phyloP scores from a whole-genome alignment of 2,797 vertebrate species.

The Lacerta viridis region DNA sequence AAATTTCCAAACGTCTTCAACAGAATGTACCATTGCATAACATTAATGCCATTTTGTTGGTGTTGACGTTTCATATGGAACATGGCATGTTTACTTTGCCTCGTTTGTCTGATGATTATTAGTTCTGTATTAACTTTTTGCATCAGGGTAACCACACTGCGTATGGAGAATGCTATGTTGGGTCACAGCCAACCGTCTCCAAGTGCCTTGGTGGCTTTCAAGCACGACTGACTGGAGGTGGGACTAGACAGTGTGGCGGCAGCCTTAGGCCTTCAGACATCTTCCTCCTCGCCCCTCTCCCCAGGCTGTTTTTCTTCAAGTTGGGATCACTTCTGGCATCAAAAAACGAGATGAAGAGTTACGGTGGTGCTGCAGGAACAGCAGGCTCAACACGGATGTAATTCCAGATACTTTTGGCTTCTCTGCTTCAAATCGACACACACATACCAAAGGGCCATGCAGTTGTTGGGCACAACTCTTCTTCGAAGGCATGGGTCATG shows the following conservation, averaged over 20 bases:
- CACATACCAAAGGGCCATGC: background rate
- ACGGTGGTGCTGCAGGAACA: background rate
- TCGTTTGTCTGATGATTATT: background rate
- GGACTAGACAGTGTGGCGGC: background rate
- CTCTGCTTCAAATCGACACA: background rate
- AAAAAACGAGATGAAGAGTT: background rate
- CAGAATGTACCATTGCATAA: background rate
- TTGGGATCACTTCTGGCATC: background rate
- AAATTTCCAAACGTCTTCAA: conserved; percentile 16
- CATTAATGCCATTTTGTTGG: background rate
- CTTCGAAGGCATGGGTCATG: background rate
- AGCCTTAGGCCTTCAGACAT: background rate
- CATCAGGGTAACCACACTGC: conserved; percentile 10
- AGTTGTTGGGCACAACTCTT: background rate
- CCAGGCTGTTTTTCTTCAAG: background rate
- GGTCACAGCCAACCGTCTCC: background rate
- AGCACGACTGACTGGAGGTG: background rate
- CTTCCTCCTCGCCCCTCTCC: background rate
- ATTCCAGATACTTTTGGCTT: background rate
- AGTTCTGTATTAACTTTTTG: conserved; percentile 3
- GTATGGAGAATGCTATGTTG: background rate
- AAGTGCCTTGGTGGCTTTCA: background rate
- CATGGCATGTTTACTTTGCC: background rate
- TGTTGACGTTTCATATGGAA: background rate
- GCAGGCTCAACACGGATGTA: background rate